A percentile compares a stretch with the other conserved stretches of the same genome.
These are phyloP conservation scores for Catamblyrhynchus diadema DNA, from an alignment of 2,797 vertebrate genomes.

Conservation along the genomic window DNA sequence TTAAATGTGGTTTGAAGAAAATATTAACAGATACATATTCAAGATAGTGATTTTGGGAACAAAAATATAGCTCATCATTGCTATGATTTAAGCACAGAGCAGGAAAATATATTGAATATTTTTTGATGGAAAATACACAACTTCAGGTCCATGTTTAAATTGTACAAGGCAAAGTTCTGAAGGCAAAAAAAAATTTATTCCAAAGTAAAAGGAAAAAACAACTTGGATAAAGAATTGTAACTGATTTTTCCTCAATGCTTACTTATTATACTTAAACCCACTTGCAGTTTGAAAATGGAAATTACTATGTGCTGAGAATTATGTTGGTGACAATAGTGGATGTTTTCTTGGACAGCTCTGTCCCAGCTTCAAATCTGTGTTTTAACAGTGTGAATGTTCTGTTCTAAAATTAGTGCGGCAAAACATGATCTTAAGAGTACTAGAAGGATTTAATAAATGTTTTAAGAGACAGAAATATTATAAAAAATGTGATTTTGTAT, in stretches of 20 bases:
- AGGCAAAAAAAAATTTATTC: rapidly evolving
- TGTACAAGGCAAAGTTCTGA: neutral
- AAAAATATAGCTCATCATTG: neutral
- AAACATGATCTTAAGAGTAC: neutral
- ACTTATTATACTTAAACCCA: neutral
- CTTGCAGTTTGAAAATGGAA: neutral
- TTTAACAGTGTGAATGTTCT: neutral
- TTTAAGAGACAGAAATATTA: neutral
- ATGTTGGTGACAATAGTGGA: too few relatives aligned
- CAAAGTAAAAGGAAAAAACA: neutral
- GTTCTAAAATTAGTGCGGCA: neutral
- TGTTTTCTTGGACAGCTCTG: neutral
- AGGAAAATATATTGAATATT: neutral
- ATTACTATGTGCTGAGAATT: neutral
- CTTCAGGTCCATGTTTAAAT: neutral
- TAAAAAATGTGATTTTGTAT: neutral
- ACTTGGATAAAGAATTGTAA: neutral
- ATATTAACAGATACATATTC: neutral
- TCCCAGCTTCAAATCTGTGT: neutral
- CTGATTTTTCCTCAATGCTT: neutral
- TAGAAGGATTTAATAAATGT: neutral
- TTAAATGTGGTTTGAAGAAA: neutral
- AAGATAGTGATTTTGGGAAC: neutral
- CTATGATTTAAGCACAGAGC: neutral
- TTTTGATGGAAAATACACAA: neutral